Conservation (phyloP, 2,113 vertebrate genomes). For the Anhinga rufa region DNA sequence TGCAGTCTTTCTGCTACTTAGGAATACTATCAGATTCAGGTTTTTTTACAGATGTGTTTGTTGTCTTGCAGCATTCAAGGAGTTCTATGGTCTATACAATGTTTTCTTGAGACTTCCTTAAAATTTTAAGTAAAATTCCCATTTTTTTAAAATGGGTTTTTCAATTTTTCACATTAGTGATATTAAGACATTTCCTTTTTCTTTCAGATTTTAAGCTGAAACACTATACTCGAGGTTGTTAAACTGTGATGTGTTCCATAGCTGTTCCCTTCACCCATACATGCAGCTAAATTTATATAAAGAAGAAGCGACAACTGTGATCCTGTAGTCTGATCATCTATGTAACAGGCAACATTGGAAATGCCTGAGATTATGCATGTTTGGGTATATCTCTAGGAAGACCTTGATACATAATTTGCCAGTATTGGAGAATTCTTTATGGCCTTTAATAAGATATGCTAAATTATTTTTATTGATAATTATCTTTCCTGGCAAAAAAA, state of each 20-base stretch:
- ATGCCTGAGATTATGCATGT: background rate
- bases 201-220: background rate
- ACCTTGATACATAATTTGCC: background rate
- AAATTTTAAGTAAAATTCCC: background rate
- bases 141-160: rapidly evolving
- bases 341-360: background rate
- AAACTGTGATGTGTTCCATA: background rate
- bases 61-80: background rate
- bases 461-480: background rate
- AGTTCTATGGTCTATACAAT: background rate
- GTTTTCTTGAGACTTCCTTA: background rate
- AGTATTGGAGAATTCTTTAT: background rate
- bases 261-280: background rate
- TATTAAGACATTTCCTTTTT: background rate
- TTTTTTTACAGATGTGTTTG: background rate
- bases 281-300: background rate
- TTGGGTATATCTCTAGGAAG: background rate
- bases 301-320: background rate
- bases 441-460: background rate
- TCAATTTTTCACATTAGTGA: background rate
- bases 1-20: background rate
- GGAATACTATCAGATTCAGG: background rate
- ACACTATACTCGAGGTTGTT: background rate
- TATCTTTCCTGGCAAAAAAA: no score
- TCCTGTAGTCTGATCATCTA: background rate